Base-by-base conservation (phyloP, 2,113 vertebrate species). In the Canis aureus region DNA sequence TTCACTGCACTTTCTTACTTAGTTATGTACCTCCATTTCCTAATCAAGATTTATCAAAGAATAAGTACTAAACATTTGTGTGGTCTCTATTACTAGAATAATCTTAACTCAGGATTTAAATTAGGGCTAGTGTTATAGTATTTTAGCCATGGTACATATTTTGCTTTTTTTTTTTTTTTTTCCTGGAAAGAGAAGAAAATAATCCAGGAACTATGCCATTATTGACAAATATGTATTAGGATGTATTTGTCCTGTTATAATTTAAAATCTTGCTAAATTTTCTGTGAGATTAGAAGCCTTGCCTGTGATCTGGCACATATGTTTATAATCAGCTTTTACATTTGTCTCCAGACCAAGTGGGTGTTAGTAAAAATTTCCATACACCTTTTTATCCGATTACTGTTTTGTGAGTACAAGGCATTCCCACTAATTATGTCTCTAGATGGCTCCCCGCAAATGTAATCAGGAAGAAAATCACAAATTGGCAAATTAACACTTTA, bases 401-500 rank as follows among this genome's bases (percentile, higher is more conserved):
- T 85, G 69, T 74, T 67, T 91, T n/a, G 59, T 71, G 43, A 82
- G 19, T 55, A 69, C 17, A 87, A 71, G 32, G 91, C 13, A 94
- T 79, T 89, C 73, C 53, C 49, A 62, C 51, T 92, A 92, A 82
- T 94, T 95, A 87, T 88, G 16, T 80, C 59, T 92, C 38, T 80
- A 49, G 43, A 94, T 35, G 49, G 49, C 25, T 81, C 29, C 59
- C 51, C 19, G 0, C 43, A 80, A 78, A 59, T 51, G 69, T 74
- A 92, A 87, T 92, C 69, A 94, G 76, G 32, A 53, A 91, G 59
- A 93, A 64, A 49, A 67, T 84, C 90, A 93, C 43, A 85, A 79
- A 92, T 38, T 85, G 66, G 53, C 32, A 96, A 95, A 92, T 32
- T 87, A 79, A 95, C 22, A 82, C 69, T 59, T 88, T 59, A 86